Evolutionary conservation across 1,140 invertebrate species (phyloP).

Genomic region (Oreohelix idahoensis): DNA sequence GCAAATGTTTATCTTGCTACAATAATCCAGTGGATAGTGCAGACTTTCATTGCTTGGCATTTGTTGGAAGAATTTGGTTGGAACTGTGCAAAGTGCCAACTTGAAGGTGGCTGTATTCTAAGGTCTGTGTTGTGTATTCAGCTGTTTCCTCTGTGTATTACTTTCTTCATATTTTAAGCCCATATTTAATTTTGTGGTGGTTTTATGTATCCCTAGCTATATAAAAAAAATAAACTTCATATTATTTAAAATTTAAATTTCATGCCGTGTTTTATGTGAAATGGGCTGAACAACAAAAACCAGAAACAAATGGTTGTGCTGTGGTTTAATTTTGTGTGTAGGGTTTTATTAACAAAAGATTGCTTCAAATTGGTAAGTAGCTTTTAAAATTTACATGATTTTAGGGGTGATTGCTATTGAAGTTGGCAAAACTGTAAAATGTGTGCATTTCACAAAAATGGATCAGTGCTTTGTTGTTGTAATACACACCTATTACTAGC

Average conservation of each 20-base stretch:
- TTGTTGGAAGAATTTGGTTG: neutral
- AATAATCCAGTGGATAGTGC: no score
- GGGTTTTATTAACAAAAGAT: no score
- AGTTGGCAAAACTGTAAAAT: no score
- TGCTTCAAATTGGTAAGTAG: no score
- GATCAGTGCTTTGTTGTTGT: no score
- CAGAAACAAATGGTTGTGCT: neutral
- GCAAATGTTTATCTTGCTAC: no score
- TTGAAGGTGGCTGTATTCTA: neutral
- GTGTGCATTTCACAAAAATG: no score
- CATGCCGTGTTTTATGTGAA: neutral
- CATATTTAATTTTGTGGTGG: slow-evolving; percentile 8
- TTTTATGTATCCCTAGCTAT: neutral
- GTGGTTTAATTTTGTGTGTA: neutral
- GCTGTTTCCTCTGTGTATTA: neutral
- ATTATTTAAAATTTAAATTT: neutral
- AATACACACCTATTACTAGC: no score
- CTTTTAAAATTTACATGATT: no score
- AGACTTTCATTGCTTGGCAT: no score
- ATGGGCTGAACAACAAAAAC: neutral
- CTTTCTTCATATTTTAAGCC: neutral
- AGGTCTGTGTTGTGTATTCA: neutral
- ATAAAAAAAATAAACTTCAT: slow-evolving; percentile 17
- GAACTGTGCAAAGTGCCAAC: neutral
- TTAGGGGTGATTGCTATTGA: no score